Conservation (phyloP, 2,113 vertebrate species). For the Syngnathus floridae region DNA sequence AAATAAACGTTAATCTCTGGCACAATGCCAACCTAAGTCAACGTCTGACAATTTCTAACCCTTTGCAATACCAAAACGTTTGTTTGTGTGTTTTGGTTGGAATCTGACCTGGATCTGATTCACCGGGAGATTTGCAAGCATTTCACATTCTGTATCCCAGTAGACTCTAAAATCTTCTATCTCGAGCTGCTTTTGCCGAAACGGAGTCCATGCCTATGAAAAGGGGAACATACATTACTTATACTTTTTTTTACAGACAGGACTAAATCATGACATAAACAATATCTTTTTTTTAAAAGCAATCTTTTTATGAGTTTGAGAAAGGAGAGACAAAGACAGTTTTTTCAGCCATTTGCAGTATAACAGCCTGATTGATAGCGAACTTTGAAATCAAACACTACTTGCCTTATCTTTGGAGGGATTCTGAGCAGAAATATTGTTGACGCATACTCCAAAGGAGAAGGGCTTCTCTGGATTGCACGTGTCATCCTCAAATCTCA, state of each 20-base stretch:
- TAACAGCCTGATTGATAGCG: no score
- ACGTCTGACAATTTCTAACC: neutral
- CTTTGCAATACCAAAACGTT: neutral
- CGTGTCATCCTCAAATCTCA: constrained; percentile 89
- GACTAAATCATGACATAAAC: no score
- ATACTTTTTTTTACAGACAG: neutral
- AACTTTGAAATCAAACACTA: neutral
- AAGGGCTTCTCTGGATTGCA: constrained; percentile 81
- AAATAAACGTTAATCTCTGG: neutral
- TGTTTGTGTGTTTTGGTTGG: neutral
- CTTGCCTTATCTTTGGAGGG: constrained; percentile 82
- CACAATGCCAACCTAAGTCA: neutral
- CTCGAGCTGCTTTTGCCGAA: constrained; percentile 88
- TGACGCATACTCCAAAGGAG: constrained; percentile 90
- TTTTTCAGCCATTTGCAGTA: no score
- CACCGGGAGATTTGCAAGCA: constrained; percentile 82
- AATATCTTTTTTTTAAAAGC: no score
- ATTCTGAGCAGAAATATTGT: constrained; percentile 90
- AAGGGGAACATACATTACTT: neutral
- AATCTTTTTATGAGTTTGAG: no score
- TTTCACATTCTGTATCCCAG: constrained; percentile 84
- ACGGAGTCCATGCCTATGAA: constrained; percentile 78
- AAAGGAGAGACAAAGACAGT: no score
- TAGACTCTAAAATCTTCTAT: constrained; percentile 91
- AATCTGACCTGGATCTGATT: constrained; percentile 77